Evolutionary conservation across 2,113 vertebrate genomes (phyloP).

Genomic region (Bettongia penicillata): DNA sequence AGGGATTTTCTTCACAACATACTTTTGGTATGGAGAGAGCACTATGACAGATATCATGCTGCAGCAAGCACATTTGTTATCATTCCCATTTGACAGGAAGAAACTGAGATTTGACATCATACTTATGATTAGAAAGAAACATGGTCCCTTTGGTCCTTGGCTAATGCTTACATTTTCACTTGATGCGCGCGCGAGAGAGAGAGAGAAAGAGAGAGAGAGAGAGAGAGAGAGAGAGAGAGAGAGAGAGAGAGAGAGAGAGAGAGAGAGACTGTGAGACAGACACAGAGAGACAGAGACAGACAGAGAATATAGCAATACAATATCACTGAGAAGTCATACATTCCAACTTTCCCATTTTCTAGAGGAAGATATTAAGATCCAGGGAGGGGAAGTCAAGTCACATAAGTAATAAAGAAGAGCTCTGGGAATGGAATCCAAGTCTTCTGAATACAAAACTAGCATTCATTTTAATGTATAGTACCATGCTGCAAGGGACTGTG

Average conservation of each 20-base stretch:
- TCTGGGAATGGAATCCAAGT: background rate
- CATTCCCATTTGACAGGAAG: background rate
- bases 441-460: background rate
- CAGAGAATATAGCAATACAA: background rate
- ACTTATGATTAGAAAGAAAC: background rate
- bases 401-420: background rate
- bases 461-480: background rate
- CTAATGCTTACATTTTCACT: background rate
- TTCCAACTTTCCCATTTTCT: background rate
- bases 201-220: too few relatives aligned
- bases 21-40: background rate
- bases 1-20: background rate
- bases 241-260: too few relatives aligned
- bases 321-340: background rate
- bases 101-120: background rate
- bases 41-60: background rate
- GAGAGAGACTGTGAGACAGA: too few relatives aligned
- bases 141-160: background rate
- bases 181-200: too few relatives aligned
- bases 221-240: too few relatives aligned
- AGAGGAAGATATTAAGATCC: background rate
- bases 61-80: background rate
- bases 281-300: too few relatives aligned
- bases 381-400: background rate
- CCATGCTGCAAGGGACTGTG: background rate